Percentiles rank a stretch among this genome's conserved stretches.
Conservation (phyloP, 30 jellyfish, hydroid and myxozoan genomes). For the Cassiopea xamachana region DNA sequence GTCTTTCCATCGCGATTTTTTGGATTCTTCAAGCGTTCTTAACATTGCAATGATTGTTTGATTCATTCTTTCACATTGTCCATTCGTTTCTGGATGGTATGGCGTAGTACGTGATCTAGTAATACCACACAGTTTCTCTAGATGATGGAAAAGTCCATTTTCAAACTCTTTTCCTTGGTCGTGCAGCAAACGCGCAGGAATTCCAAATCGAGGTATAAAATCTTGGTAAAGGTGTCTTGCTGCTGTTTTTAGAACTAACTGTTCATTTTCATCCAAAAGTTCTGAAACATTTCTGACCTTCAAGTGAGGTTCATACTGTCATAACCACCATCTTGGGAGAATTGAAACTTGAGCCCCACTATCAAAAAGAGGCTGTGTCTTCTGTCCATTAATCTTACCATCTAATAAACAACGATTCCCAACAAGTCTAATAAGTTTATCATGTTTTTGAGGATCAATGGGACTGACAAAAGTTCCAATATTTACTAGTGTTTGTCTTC, state of each 20-base stretch:
- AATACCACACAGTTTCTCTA: too few relatives aligned
- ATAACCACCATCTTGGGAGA: conserved; percentile 15
- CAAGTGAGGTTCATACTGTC: not conserved
- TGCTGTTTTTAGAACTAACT: not conserved
- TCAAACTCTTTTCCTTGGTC: too few relatives aligned
- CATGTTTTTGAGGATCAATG: conserved; percentile 15
- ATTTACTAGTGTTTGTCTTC: not conserved
- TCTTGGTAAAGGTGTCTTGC: too few relatives aligned
- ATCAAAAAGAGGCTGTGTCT: conserved; percentile 30
- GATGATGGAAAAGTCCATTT: too few relatives aligned
- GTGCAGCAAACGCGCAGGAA: too few relatives aligned
- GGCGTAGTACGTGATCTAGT: too few relatives aligned
- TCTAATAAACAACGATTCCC: conserved; percentile 31
- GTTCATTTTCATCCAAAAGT: conserved; percentile 5
- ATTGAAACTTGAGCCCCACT: conserved; percentile 65
- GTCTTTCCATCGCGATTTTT: too few relatives aligned
- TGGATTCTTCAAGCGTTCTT: too few relatives aligned
- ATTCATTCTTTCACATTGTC: too few relatives aligned
- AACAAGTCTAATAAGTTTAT: conserved; percentile 33
- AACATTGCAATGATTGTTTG: too few relatives aligned
- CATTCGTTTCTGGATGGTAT: too few relatives aligned
- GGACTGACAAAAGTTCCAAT: conserved; percentile 20
- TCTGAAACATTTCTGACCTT: conserved; percentile 8
- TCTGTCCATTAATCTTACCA: conserved; percentile 6
- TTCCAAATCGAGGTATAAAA: too few relatives aligned